Evolutionary conservation across 2,797 vertebrate genomes (phyloP).

Genomic region (Staurois parvus): DNA sequence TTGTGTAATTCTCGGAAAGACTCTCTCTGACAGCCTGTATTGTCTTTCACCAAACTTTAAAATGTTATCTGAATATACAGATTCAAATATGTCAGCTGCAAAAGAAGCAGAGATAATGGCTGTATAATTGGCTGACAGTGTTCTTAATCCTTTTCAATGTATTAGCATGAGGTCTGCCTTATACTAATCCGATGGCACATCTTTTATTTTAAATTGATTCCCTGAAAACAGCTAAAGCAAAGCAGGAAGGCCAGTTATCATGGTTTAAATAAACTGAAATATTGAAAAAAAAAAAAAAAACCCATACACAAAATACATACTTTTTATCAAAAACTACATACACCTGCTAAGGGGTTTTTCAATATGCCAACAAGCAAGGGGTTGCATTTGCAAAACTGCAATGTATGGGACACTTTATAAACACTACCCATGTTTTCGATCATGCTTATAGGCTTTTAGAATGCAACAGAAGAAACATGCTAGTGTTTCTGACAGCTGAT

Average conservation of each 20-base stretch:
- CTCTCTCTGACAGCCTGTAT: conserved; percentile 1
- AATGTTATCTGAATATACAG: conserved; percentile 50
- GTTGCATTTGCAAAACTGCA: too few relatives aligned
- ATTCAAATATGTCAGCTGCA: conserved; percentile 14
- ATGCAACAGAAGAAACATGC: too few relatives aligned
- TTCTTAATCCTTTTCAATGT: conserved; percentile 35
- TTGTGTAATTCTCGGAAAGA: not conserved
- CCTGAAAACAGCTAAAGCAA: conserved; percentile 44
- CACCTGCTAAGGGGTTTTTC: too few relatives aligned
- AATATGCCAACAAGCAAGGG: too few relatives aligned
- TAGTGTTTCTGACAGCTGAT: too few relatives aligned
- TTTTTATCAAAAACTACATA: too few relatives aligned
- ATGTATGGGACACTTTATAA: too few relatives aligned
- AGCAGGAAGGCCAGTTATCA: not conserved
- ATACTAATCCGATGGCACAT: conserved; percentile 27
- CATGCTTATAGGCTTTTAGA: too few relatives aligned
- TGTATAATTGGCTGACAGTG: conserved; percentile 33
- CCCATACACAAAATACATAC: too few relatives aligned
- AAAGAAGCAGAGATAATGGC: conserved; percentile 37
- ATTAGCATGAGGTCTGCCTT: conserved; percentile 30
- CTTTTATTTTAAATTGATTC: conserved; percentile 36
- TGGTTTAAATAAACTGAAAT: too few relatives aligned
- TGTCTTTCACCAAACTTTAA: conserved; percentile 37
- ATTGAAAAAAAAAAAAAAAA: too few relatives aligned
- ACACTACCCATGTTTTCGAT: too few relatives aligned